Conservation (phyloP, 2,113 vertebrate species). For the Esox niger region DNA sequence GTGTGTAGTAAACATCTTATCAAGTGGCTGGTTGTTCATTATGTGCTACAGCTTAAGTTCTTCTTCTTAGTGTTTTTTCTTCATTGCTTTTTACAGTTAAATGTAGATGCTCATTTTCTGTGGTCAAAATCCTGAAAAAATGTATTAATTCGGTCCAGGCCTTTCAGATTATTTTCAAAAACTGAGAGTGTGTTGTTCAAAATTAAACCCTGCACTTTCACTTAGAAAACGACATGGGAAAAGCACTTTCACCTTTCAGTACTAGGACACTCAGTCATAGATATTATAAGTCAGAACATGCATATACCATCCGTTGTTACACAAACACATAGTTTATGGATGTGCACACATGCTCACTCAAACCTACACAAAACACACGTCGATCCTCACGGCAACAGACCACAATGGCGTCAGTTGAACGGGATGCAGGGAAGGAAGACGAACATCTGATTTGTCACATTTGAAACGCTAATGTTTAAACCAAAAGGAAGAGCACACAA, state of each 20-base stretch:
- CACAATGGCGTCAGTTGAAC: slow-evolving; percentile 74
- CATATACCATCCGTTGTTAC: slow-evolving; percentile 32
- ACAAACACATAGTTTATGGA: slow-evolving; percentile 24
- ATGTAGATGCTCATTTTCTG: not conserved
- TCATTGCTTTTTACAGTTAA: not conserved
- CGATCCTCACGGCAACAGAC: slow-evolving; percentile 32
- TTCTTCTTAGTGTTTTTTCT: slow-evolving; percentile 24
- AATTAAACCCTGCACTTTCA: not conserved
- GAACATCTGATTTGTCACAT: slow-evolving; percentile 99
- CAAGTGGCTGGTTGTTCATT: slow-evolving; percentile 53
- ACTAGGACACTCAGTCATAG: slow-evolving; percentile 75
- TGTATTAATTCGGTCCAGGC: not conserved
- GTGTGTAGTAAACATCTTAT: slow-evolving; percentile 70
- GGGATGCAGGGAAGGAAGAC: slow-evolving; percentile 80
- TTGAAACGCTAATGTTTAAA: slow-evolving; percentile 99
- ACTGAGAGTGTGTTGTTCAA: not conserved
- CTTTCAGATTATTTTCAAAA: not conserved
- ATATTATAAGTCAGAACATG: not conserved
- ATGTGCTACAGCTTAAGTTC: slow-evolving; percentile 42
- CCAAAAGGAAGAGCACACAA: slow-evolving; percentile 97
- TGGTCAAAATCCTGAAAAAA: not conserved
- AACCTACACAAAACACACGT: slow-evolving; percentile 27
- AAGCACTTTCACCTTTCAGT: slow-evolving; percentile 53
- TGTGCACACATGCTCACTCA: slow-evolving; percentile 24
- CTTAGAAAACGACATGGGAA: not conserved